Percentiles rank a stretch among this genome's conserved stretches.
These are phyloP conservation scores for Thamnaconus septentrionalis DNA, from an alignment of 2,113 vertebrate genomes.

Conservation along the genomic window DNA sequence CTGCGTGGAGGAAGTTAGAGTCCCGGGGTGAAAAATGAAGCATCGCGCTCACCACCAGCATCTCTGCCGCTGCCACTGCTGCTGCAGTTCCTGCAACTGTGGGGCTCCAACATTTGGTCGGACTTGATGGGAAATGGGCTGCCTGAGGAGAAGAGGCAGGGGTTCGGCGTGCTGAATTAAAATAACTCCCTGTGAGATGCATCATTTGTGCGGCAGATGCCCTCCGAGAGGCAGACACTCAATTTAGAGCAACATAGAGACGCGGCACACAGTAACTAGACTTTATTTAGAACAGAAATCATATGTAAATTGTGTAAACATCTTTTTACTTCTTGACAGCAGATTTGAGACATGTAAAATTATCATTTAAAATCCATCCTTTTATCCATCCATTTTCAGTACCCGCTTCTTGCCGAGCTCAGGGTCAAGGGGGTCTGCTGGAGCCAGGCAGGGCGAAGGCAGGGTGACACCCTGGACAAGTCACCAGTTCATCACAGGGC, in stretches of 20 bases:
- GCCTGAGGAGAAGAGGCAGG: constrained; percentile 8
- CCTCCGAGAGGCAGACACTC: background rate
- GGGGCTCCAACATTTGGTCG: constrained; percentile 28
- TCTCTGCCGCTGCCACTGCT: constrained; percentile 31
- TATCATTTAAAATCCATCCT: too few relatives aligned
- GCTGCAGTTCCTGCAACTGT: constrained; percentile 5
- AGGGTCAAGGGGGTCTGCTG: too few relatives aligned
- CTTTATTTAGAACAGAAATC: too few relatives aligned
- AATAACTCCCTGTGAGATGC: constrained; percentile 6
- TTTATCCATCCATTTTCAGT: too few relatives aligned
- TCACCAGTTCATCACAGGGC: too few relatives aligned
- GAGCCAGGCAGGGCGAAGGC: too few relatives aligned
- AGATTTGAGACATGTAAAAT: too few relatives aligned
- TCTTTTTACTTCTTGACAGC: too few relatives aligned
- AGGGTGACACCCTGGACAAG: too few relatives aligned
- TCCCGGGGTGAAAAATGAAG: constrained; percentile 72
- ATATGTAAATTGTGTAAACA: too few relatives aligned
- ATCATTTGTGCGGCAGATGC: constrained; percentile 1
- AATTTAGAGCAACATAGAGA: background rate
- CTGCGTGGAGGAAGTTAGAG: constrained; percentile 59
- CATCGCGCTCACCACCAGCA: constrained; percentile 46
- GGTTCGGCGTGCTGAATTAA: constrained; percentile 9
- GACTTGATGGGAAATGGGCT: constrained; percentile 10
- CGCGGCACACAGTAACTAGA: too few relatives aligned
- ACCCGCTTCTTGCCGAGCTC: too few relatives aligned